These are phyloP conservation scores for Setophaga coronata DNA, from an alignment of 2,113 vertebrate genomes.

Conservation along the genomic window DNA sequence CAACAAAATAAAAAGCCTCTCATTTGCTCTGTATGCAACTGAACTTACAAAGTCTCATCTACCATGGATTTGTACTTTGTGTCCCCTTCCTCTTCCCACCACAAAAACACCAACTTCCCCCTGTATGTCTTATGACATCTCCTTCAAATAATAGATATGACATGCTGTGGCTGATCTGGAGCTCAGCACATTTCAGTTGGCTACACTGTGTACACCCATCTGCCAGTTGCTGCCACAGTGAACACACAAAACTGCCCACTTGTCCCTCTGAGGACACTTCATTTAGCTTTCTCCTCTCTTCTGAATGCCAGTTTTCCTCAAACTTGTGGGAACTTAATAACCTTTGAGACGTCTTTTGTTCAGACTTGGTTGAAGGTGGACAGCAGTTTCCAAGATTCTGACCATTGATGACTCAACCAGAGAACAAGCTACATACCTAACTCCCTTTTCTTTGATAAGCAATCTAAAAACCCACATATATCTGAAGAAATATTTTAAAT, in stretches of 20 bases:
- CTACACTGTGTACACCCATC: fast-evolving
- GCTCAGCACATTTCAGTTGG: neutral
- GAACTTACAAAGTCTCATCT: neutral
- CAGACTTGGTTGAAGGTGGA: neutral
- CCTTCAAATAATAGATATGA: neutral
- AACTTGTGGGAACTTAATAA: neutral
- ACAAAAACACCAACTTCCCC: conserved; percentile 37
- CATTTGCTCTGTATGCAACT: neutral
- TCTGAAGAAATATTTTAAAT: neutral
- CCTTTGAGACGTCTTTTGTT: neutral
- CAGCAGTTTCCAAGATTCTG: neutral
- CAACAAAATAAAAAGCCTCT: neutral
- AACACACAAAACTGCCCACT: fast-evolving
- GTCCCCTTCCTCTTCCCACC: conserved; percentile 4
- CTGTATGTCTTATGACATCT: conserved; percentile 29
- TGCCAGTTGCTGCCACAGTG: neutral
- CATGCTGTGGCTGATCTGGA: neutral
- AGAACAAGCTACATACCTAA: neutral
- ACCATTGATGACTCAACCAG: neutral
- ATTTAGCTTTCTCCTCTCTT: neutral
- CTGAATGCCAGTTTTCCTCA: neutral
- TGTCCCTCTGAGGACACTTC: neutral
- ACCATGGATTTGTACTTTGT: neutral
- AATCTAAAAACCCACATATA: neutral
- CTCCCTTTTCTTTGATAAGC: neutral